A percentile compares a stretch with the other conserved stretches of the same genome.
Evolutionary conservation across 2,797 vertebrate genomes (phyloP).

Genomic region (Enteromius unitaeniatus): DNA sequence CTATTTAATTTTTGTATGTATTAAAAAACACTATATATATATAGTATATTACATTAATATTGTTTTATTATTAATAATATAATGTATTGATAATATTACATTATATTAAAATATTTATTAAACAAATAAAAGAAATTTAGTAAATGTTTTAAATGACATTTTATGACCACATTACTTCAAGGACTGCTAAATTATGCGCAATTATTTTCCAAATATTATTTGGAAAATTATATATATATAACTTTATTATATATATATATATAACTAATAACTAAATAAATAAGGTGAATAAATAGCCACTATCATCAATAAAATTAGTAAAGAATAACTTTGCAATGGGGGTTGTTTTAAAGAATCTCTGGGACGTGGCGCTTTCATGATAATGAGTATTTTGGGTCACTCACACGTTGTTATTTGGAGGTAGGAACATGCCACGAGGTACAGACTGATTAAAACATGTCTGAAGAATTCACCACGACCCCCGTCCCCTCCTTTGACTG

Average conservation of each 20-base stretch:
- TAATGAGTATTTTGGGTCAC: slow-evolving; percentile 63
- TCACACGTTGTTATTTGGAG: slow-evolving; percentile 60
- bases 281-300: background rate
- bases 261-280: background rate
- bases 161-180: background rate
- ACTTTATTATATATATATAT: background rate
- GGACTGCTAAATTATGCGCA: background rate
- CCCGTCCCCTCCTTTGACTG: slow-evolving; percentile 47
- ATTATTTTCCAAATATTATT: background rate
- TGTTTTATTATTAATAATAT: background rate
- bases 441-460: slow-evolving; percentile 70
- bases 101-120: background rate
- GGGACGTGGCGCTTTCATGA: slow-evolving; percentile 49
- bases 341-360: slow-evolving; percentile 46
- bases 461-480: slow-evolving; percentile 61
- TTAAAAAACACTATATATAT: background rate
- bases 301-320: background rate
- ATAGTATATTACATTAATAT: background rate
- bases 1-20: too few species aligned
- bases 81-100: background rate
- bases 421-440: slow-evolving; percentile 57
- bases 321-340: background rate
- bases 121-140: background rate
- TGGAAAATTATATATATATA: background rate
- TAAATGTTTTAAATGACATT: background rate